These are phyloP conservation scores for Drosophila burlai DNA, from an alignment of 1,140 invertebrate genomes.

Conservation along the genomic window DNA sequence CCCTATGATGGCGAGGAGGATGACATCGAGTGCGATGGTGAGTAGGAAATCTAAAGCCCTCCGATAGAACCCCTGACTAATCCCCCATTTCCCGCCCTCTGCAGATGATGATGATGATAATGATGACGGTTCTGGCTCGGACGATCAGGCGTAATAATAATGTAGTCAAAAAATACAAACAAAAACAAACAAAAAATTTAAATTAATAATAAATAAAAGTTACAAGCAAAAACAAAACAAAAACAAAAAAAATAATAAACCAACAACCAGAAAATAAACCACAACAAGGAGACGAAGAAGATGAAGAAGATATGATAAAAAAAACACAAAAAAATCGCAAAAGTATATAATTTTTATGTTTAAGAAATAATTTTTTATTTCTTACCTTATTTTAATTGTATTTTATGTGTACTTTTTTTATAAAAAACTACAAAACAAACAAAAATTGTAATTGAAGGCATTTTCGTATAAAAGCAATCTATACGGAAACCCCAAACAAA, in stretches of 20 bases:
- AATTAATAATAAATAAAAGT: constrained; percentile 83
- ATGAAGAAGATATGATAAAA: constrained; percentile 33
- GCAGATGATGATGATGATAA: constrained; percentile 83
- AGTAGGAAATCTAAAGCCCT: constrained; percentile 3
- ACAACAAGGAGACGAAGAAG: constrained; percentile 34
- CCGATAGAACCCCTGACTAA: background rate
- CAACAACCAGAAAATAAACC: constrained; percentile 53
- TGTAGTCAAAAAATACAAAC: constrained; percentile 83
- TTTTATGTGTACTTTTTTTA: constrained; percentile 85
- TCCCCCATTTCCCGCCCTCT: constrained; percentile 4
- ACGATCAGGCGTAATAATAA: constrained; percentile 85
- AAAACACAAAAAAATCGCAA: constrained; percentile 82
- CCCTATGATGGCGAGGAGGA: constrained; percentile 84
- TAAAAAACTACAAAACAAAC: constrained; percentile 77
- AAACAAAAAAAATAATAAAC: constrained; percentile 50
- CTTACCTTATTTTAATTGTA: constrained; percentile 85
- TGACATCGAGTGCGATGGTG: constrained; percentile 83
- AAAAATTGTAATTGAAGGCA: constrained; percentile 58
- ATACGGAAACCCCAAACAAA: constrained; percentile 63
- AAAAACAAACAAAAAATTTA: constrained; percentile 74
- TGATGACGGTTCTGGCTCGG: constrained; percentile 83
- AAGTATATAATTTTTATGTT: constrained; percentile 84
- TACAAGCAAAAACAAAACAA: constrained; percentile 72
- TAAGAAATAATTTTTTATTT: constrained; percentile 85
- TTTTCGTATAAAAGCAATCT: constrained; percentile 56